These are phyloP conservation scores for Hydrozoanthus gracilis DNA, from an alignment of 92 coral and sea anemone species.

Conservation along the genomic window DNA sequence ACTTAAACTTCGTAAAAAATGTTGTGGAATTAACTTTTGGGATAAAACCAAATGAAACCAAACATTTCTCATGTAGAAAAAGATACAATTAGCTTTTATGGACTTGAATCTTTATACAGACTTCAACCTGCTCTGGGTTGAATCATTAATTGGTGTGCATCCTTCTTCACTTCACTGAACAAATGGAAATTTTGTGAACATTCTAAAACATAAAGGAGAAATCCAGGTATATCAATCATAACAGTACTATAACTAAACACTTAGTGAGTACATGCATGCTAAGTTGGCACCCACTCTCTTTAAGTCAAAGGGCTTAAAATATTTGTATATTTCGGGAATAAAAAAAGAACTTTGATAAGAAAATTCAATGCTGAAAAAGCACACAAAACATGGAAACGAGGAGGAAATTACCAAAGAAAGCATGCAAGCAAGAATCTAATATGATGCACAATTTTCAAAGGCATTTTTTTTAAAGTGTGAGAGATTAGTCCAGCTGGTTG, in stretches of 20 bases:
- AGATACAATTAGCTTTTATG: too few relatives aligned
- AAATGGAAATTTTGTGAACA: constrained; percentile 19
- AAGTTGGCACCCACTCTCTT: not conserved
- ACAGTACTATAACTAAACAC: not conserved
- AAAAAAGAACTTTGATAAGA: not conserved
- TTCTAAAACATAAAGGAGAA: not conserved
- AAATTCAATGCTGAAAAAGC: not conserved
- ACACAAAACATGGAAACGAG: not conserved
- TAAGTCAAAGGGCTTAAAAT: not conserved
- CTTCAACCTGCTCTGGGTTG: too few relatives aligned
- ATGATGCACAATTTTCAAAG: not conserved
- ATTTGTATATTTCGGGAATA: not conserved
- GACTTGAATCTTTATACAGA: too few relatives aligned
- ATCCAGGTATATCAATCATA: not conserved
- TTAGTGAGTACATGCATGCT: too few relatives aligned
- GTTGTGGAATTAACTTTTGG: not conserved
- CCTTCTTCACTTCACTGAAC: constrained; percentile 20
- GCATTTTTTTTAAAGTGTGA: not conserved
- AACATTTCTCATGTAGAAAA: not conserved
- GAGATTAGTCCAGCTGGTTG: not conserved
- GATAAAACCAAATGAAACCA: constrained; percentile 11
- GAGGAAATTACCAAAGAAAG: not conserved
- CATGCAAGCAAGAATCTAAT: not conserved
- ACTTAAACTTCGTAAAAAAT: not conserved
- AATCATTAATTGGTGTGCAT: constrained; percentile 15